These are phyloP conservation scores for Acipenser transmontanus DNA, from an alignment of 2,797 vertebrate genomes.

Conservation along the genomic window DNA sequence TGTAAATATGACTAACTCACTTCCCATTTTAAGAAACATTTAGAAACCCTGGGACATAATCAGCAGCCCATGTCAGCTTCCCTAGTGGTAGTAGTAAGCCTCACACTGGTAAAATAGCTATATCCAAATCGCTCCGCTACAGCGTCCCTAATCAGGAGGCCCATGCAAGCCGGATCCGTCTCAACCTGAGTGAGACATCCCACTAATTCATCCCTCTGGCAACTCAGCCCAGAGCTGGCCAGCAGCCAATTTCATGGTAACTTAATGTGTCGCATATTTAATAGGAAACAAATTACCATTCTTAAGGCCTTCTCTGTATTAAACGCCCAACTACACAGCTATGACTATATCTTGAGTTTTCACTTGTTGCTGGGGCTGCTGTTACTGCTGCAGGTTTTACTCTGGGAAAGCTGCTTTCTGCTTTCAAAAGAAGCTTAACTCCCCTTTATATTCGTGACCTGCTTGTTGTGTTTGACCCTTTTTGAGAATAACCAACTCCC, in stretches of 20 bases:
- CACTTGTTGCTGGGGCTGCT: slow-evolving; percentile 13
- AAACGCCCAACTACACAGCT: slow-evolving; percentile 9
- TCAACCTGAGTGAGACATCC: slow-evolving; percentile 18
- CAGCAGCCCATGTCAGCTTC: no score
- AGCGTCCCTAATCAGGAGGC: background rate
- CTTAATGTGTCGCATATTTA: background rate
- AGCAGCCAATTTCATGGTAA: slow-evolving; percentile 8
- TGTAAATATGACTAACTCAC: background rate
- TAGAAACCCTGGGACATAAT: background rate
- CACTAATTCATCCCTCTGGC: slow-evolving; percentile 14
- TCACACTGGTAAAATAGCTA: no score
- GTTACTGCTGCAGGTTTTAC: background rate
- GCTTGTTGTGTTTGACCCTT: slow-evolving; percentile 4
- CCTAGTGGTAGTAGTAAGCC: no score
- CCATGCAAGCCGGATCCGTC: background rate
- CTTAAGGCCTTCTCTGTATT: background rate
- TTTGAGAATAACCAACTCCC: slow-evolving; percentile 13
- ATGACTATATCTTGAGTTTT: background rate
- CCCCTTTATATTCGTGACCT: background rate
- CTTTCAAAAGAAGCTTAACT: background rate
- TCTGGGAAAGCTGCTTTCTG: background rate
- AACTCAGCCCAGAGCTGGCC: background rate
- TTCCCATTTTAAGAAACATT: background rate
- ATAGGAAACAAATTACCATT: slow-evolving; percentile 10
- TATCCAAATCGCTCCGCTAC: background rate